Evolutionary conservation across 1,140 invertebrate species (phyloP), one percentile per base, ranked within the genome.

Genomic region (Drosophila tristis): DNA sequence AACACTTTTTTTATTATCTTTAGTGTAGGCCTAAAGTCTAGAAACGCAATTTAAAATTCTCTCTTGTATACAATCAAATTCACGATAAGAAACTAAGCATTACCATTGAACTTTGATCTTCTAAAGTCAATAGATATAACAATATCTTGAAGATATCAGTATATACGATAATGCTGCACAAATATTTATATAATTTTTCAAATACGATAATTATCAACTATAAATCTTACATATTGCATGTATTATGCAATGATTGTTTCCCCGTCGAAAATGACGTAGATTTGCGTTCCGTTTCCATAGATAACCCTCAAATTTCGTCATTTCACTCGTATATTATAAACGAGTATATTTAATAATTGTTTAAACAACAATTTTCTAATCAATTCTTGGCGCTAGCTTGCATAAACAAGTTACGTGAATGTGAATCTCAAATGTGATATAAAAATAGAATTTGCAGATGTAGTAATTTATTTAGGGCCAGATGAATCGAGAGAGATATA

Each of bases 241-340:
- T 48, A 13, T 35, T 43, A 47, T 47, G 49, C 23, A 48, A 25
- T 11, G 23, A 26, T 11, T 47, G 15, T 20, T 62, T 23, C 16
- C 44, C 43, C 25, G 7, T 16, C 20, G 20, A 3, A 62, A 26
- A 55, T 73, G 55, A 60, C 48, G 47, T 53, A 31, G 55, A 29
- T 60, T 23, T 53, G 13, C 16, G 26, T 45, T 50, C 13, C 11
- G 20, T 45, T 50, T 15, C n/a, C 13, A 53, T 39, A 26, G 49
- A 84, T 84, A 82, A 84, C 80, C 64, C 61, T 50, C 50, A 59
- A 66, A 71, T 57, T 59, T 80, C 54, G 66, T 60, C 60, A 80
- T 44, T 63, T 50, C 26, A 43, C 15, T 23, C 42, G 15, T 47
- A 49, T 56, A 42, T 29, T 44, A 26, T 0, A 9, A 50, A 2